These are phyloP conservation scores for Myotis pilosus DNA, from an alignment of 2,797 vertebrate genomes.

Conservation along the genomic window DNA sequence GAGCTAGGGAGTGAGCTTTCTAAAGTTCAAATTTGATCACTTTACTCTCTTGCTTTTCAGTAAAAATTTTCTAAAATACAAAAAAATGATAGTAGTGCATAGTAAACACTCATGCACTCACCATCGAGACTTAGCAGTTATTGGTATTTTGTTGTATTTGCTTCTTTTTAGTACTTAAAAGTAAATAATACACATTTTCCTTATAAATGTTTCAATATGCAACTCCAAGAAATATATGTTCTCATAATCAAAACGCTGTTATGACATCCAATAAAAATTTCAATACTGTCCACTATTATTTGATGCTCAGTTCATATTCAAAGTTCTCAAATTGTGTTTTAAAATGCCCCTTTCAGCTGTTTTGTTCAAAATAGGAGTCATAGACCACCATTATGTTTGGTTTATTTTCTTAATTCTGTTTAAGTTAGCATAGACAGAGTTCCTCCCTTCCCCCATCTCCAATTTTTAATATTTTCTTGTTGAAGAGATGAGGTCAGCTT, in stretches of 20 bases:
- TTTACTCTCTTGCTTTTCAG: constrained; percentile 3
- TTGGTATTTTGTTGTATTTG: not conserved
- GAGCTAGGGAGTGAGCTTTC: not conserved
- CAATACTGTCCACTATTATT: not conserved
- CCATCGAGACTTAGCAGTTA: not conserved
- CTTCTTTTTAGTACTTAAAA: constrained; percentile 43
- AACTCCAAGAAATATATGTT: constrained; percentile 31
- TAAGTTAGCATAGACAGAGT: not conserved
- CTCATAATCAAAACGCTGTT: not conserved
- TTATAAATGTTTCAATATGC: constrained; percentile 36
- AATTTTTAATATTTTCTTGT: not conserved
- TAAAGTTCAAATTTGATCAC: not conserved
- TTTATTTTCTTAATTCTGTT: constrained; percentile 49
- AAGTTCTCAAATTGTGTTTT: constrained; percentile 3
- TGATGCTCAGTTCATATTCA: constrained; percentile 33
- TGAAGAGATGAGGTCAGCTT: not conserved
- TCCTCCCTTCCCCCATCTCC: fast-evolving
- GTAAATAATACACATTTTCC: not conserved
- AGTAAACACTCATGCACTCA: not conserved
- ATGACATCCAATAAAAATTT: not conserved
- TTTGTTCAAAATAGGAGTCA: constrained; percentile 38
- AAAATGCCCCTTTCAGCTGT: not conserved
- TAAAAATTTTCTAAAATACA: not conserved
- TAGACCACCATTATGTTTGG: not conserved
- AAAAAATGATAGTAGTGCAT: not conserved